A percentile compares a stretch with the other conserved stretches of the same genome.
phyloP scores from a whole-genome alignment of 2,797 vertebrate genomes.

The Momotus momota region DNA sequence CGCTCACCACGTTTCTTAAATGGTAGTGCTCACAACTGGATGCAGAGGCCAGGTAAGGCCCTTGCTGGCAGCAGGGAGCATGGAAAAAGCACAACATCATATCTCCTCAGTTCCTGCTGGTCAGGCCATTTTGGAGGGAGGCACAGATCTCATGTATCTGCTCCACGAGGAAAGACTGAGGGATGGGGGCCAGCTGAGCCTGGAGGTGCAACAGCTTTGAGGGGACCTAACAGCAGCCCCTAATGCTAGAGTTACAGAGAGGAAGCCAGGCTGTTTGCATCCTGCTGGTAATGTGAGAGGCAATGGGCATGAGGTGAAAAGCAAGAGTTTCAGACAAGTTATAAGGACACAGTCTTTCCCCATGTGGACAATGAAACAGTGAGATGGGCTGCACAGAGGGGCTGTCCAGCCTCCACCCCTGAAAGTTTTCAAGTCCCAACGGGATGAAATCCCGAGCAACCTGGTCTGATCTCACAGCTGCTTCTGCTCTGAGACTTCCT shows the following conservation, averaged over 20 bases:
- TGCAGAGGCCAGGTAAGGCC: neutral
- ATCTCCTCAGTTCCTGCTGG: neutral
- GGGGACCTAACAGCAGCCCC: neutral
- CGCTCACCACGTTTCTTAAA: neutral
- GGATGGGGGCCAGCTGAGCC: neutral
- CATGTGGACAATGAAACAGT: neutral
- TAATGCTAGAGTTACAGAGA: neutral
- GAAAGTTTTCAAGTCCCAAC: neutral
- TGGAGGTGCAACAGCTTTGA: neutral
- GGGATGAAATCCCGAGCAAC: neutral
- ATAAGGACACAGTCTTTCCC: neutral
- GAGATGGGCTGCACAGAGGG: neutral
- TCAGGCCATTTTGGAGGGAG: neutral
- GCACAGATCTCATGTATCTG: neutral
- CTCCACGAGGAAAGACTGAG: neutral
- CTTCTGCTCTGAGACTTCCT: neutral
- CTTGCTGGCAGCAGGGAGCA: neutral
- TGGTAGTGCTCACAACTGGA: neutral
- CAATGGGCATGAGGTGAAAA: neutral
- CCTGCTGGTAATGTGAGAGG: neutral
- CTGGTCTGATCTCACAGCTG: neutral
- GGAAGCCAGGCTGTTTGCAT: neutral
- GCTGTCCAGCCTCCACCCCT: neutral
- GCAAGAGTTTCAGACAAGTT: neutral
- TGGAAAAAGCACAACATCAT: neutral